These are phyloP conservation scores for Chascanopsetta lugubris DNA, from an alignment of 2,113 vertebrate species.

Conservation along the genomic window DNA sequence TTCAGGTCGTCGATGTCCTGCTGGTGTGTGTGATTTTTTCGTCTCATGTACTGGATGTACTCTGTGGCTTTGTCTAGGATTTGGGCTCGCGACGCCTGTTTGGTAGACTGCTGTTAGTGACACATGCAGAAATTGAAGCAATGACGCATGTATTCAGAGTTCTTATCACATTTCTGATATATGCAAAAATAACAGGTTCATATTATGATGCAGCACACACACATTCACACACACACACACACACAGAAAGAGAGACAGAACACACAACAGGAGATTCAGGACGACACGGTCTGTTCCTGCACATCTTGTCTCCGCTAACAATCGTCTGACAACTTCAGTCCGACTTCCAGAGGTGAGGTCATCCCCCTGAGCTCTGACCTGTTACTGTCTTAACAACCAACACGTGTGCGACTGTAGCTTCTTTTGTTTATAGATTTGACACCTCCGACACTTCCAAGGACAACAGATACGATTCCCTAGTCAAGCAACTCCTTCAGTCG, in stretches of 20 bases:
- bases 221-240: not conserved
- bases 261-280: slow-evolving; percentile 8
- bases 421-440: too few relatives aligned
- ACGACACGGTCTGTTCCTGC: too few relatives aligned
- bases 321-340: slow-evolving; percentile 9
- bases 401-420: too few relatives aligned
- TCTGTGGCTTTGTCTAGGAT: slow-evolving; percentile 99
- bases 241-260: not conserved
- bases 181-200: not conserved
- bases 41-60: slow-evolving; percentile 99
- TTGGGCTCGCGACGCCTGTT: slow-evolving; percentile 99
- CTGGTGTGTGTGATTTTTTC: slow-evolving; percentile 99
- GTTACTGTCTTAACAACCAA: not conserved
- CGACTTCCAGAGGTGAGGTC: slow-evolving; percentile 1
- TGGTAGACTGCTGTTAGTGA: slow-evolving; percentile 80
- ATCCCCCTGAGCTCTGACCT: not conserved
- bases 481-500: too few relatives aligned
- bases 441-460: not conserved
- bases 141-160: slow-evolving; percentile 53
- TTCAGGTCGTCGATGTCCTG: slow-evolving; percentile 99
- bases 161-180: not conserved
- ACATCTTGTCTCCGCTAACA: slow-evolving; percentile 6
- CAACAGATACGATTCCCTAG: too few relatives aligned
- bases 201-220: not conserved
- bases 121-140: slow-evolving; percentile 74